Percentiles rank a stretch among this genome's conserved stretches.
phyloP scores from a whole-genome alignment of 2,888 invertebrate genomes.

The Drosophila borealis region DNA sequence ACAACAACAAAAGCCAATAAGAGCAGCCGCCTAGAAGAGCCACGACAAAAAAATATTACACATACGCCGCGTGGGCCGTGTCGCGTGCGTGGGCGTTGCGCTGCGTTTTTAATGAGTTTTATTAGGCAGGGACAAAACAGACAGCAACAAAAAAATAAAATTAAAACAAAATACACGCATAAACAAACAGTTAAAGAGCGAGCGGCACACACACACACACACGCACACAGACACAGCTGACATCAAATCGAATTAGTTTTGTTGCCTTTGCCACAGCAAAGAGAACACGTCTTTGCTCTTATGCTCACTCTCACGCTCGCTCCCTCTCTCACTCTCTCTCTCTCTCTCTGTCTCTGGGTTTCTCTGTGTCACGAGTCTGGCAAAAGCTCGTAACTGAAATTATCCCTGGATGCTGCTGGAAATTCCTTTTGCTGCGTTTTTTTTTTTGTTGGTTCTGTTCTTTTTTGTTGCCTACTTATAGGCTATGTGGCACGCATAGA shows the following conservation, averaged over 20 bases:
- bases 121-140: conserved; percentile 62
- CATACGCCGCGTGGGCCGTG: conserved; percentile 63
- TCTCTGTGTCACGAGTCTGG: conserved; percentile 49
- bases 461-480: conserved; percentile 65
- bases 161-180: background rate
- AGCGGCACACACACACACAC: conserved; percentile 65
- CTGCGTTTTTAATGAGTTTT: conserved; percentile 78
- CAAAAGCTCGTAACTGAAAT: conserved; percentile 73
- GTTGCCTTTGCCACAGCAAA: conserved; percentile 40
- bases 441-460: conserved; percentile 15
- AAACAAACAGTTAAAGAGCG: conserved; percentile 11
- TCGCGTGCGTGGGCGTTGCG: conserved; percentile 38
- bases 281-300: conserved; percentile 29
- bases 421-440: conserved; percentile 50
- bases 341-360: background rate
- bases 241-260: conserved; percentile 72
- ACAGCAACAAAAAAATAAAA: conserved; percentile 13
- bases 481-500: conserved; percentile 71
- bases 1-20: conserved; percentile 20
- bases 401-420: conserved; percentile 80
- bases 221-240: conserved; percentile 17
- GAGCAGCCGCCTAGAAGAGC: conserved; percentile 17
- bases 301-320: conserved; percentile 4
- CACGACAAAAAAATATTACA: conserved; percentile 52
- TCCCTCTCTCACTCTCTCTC: conserved; percentile 11